Conservation (phyloP, 35 echinoderm and acorn worm species). For the Ophioderma brevispina region DNA sequence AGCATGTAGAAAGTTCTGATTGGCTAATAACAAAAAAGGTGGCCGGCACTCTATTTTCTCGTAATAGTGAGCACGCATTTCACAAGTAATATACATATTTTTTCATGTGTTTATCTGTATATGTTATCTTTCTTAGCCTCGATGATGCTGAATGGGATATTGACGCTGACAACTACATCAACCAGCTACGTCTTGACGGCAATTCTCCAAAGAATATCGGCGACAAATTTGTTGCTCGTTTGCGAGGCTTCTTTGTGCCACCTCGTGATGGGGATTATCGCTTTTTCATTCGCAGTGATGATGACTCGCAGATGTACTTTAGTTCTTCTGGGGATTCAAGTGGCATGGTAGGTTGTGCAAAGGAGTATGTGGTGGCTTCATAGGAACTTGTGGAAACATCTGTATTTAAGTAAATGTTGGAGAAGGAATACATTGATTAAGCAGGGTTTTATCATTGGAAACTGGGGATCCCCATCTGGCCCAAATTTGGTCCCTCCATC, state of each 20-base stretch:
- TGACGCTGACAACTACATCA: conserved; percentile 30
- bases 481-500: no score
- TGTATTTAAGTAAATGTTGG: no score
- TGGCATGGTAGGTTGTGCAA: conserved; percentile 18
- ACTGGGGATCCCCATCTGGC: no score
- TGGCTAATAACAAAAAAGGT: no score
- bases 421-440: no score
- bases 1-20: no score
- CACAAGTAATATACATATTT: no score
- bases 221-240: conserved; percentile 34
- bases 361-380: no score
- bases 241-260: conserved; percentile 53
- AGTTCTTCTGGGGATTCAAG: conserved; percentile 19
- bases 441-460: no score
- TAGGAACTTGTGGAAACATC: no score
- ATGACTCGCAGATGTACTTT: conserved; percentile 30
- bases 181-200: not conserved
- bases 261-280: conserved; percentile 45
- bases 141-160: conserved; percentile 37
- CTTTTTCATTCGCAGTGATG: conserved; percentile 39
- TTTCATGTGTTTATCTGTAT: not conserved
- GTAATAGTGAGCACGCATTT: no score
- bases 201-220: not conserved
- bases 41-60: no score
- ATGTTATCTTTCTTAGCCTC: not conserved